Base-by-base conservation (phyloP, 2,888 invertebrate species). In the Eupeodes luniger region DNA sequence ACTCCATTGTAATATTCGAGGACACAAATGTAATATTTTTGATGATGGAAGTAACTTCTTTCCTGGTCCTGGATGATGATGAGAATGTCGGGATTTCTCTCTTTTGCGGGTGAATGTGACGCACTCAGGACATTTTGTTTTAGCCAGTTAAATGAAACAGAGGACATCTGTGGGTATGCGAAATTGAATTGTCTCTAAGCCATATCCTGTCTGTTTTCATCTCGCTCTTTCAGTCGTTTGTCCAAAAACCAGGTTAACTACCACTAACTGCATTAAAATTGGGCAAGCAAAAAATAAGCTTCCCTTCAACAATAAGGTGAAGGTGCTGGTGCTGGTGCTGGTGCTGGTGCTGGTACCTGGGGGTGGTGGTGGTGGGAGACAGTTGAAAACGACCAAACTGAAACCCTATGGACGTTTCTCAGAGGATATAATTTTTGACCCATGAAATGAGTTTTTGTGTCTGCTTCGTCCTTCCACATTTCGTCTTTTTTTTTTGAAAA, bases 361-460 rank as follows among this genome's bases (percentile, higher is more conserved):
- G 14, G 6, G 27, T 12, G 55, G 2, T 27, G 27, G 27, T 27
- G 74, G n/a, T 40, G 5, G 12, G 9, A 12, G 19, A 16, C 16
- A 47, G 44, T 11, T 44, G 27, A 40, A 79, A 62, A 44, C 47
- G 59, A n/a, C 19, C n/a, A 27, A 51, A 40, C 51, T 49, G 47
- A 77, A 81, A 64, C 80, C 85, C 62, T 69, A 80, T 79, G 82
- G 61, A 81, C 76, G 81, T 85, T 88, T 85, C 89, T 84, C 87
- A 79, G 92, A 91, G 93, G 92, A 93, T 93, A 92, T 92, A 92
- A 90, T 90, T 91, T 92, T 91, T 93, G 93, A 93, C 91, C 92
- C 93, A 93, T 93, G 93, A 93, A 93, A 93, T 93, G 93, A 93
- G 93, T 93, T 93, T 93, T 92, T 91, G 90, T 91, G 90, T 90